These are phyloP conservation scores for Sinonovacula constricta DNA, from an alignment of 1,140 invertebrate genomes.

Conservation along the genomic window DNA sequence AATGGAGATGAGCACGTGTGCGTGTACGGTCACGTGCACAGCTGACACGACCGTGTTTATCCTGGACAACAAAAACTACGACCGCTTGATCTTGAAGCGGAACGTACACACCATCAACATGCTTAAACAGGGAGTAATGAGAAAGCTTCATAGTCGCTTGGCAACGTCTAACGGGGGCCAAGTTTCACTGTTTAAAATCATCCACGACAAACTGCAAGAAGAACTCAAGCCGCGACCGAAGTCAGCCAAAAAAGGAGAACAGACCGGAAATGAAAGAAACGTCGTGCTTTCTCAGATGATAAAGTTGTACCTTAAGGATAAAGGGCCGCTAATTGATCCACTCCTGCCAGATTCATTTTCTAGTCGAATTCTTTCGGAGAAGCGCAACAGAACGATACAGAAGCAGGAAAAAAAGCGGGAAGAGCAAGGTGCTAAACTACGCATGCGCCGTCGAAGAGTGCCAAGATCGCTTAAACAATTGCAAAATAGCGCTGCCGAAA, in stretches of 20 bases:
- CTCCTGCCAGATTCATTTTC: constrained; percentile 63
- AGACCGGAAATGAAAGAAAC: constrained; percentile 52
- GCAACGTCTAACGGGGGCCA: constrained; percentile 56
- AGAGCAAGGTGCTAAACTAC: constrained; percentile 19
- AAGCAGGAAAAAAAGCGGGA: constrained; percentile 27
- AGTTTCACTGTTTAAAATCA: constrained; percentile 59
- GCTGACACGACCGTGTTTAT: constrained; percentile 70
- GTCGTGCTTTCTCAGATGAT: constrained; percentile 58
- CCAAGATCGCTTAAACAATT: constrained; percentile 66
- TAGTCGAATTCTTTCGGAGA: constrained; percentile 61
- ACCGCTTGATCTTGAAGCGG: constrained; percentile 69
- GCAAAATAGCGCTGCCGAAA: constrained; percentile 62
- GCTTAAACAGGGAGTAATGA: constrained; percentile 61
- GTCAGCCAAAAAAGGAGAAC: constrained; percentile 31
- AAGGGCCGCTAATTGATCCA: constrained; percentile 68
- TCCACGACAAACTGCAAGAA: constrained; percentile 55
- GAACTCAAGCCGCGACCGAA: constrained; percentile 47
- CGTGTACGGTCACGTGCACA: constrained; percentile 67
- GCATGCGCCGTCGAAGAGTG: constrained; percentile 34
- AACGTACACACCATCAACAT: constrained; percentile 65
- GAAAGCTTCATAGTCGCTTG: constrained; percentile 66
- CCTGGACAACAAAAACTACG: constrained; percentile 74
- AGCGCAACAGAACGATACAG: constrained; percentile 51
- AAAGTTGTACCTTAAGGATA: constrained; percentile 63
- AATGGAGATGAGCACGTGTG: constrained; percentile 69